Base-by-base conservation (phyloP, 1,140 invertebrate genomes). In the Scaptomyza montana region DNA sequence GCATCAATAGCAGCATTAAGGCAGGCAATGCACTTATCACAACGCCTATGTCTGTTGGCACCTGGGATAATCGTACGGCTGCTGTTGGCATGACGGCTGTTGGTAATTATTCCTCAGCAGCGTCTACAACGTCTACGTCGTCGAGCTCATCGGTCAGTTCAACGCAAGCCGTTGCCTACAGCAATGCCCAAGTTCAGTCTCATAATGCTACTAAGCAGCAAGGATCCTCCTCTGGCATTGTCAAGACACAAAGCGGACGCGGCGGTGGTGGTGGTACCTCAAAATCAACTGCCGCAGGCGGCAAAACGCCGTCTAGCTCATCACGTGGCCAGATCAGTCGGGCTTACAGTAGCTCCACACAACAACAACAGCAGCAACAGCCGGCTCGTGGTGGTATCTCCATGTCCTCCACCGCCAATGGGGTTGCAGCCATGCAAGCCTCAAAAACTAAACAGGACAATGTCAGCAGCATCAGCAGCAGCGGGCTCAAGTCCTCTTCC, bases 1-100 rank as follows among this genome's bases (percentile, higher is more conserved):
- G 96, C 92, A 93, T 94, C 19, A 95, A 95, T 65, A 93, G 94
- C 69, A 91, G 93, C 46, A 91, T 87, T 28, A 90, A 91, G 49
- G 77, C 89, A 8, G 55, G 60, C 12, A 47, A 68, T 5, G 92
- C 5, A 28, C 9, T 41, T 47, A 19, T 10, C 19, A 92, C 93
- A 7, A 50, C 61, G 50, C 73, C 74, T 0, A 91, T 89, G 77
- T 21, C 78, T 6, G 85, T 91, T 0, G 90, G 90, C 21, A 92
- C 90, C 0, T 92, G 90, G 90, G 90, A 92, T 43, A 92, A 92
- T 55, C 91, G 90, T 13, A 91, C 89, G 3, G 79, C 79, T 25
- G 77, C 80, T 21, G 54, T 61, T 19, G 69, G 62, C 46, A 59
- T 46, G n/a, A 59, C 64, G 25, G 41, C 55, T 41, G 49, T 45